Percentiles rank a stretch among this genome's conserved stretches.
phyloP scores from a whole-genome alignment of 2,888 invertebrate species.

The Dasypolia templi region DNA sequence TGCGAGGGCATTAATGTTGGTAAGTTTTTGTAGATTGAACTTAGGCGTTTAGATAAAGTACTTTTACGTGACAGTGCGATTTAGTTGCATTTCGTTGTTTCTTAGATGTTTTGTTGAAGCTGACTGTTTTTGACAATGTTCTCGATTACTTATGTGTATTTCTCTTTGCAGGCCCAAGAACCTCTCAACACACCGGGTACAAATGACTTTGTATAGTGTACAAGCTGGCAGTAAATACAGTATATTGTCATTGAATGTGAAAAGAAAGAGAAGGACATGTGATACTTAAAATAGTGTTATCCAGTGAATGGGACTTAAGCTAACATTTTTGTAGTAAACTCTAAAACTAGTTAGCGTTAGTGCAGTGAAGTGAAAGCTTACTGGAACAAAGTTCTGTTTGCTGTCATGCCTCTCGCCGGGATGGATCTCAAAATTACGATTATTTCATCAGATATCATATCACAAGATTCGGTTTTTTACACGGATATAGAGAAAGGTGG shows the following conservation, averaged over 20 bases:
- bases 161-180: constrained; percentile 94
- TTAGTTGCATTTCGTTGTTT: constrained; percentile 55
- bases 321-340: constrained; percentile 82
- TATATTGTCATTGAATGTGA: constrained; percentile 88
- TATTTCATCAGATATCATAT: constrained; percentile 67
- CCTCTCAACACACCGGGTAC: constrained; percentile 95
- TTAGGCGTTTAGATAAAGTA: constrained; percentile 53
- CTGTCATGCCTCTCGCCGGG: constrained; percentile 75
- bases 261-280: constrained; percentile 89
- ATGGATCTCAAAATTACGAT: constrained; percentile 83
- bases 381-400: constrained; percentile 82
- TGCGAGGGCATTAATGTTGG: constrained; percentile 85
- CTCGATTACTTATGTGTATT: constrained; percentile 59
- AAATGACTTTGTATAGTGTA: constrained; percentile 94
- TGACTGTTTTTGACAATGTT: constrained; percentile 17
- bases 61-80: constrained; percentile 52
- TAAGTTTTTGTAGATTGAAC: constrained; percentile 78
- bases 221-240: constrained; percentile 87
- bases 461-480: constrained; percentile 59
- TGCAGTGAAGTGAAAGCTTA: constrained; percentile 81
- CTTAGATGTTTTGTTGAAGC: constrained; percentile 38
- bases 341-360: constrained; percentile 81
- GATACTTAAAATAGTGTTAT: constrained; percentile 86
- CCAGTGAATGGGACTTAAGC: constrained; percentile 85
- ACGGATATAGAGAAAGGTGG: constrained; percentile 35